Conservation (phyloP, 2,113 vertebrate species). For the Periophthalmus modestus region DNA sequence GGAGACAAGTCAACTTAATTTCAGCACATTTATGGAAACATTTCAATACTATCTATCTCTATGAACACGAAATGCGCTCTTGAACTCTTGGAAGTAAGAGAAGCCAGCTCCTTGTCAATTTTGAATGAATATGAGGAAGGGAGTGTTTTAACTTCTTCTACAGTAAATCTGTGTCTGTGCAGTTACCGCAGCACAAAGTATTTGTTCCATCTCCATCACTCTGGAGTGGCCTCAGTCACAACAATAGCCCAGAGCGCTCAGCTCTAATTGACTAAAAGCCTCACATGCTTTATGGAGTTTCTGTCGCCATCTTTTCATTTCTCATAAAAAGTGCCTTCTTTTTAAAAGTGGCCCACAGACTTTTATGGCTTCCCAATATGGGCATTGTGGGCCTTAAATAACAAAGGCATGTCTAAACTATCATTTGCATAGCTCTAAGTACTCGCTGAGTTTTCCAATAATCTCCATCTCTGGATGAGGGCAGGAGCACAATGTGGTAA, state of each 20-base stretch:
- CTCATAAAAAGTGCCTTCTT: slow-evolving; percentile 69
- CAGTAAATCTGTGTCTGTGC: slow-evolving; percentile 28
- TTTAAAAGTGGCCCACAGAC: slow-evolving; percentile 64
- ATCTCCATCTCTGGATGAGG: slow-evolving; percentile 47
- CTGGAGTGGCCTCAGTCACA: slow-evolving; percentile 57
- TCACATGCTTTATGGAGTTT: slow-evolving; percentile 78
- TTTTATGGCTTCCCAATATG: slow-evolving; percentile 73
- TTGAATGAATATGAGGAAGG: slow-evolving; percentile 23
- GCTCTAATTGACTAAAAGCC: slow-evolving; percentile 79
- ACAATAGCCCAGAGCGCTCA: slow-evolving; percentile 59
- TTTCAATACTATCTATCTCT: slow-evolving; percentile 60
- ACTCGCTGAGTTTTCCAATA: slow-evolving; percentile 52
- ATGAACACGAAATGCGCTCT: slow-evolving; percentile 12
- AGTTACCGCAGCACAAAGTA: slow-evolving; percentile 52
- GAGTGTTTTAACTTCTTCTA: slow-evolving; percentile 34
- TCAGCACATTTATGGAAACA: slow-evolving; percentile 31
- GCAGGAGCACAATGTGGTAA: slow-evolving; percentile 23
- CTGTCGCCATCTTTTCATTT: slow-evolving; percentile 73
- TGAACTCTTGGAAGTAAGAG: slow-evolving; percentile 28
- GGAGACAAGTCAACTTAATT: slow-evolving; percentile 51
- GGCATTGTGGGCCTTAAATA: slow-evolving; percentile 61
- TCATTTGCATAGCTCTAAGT: slow-evolving; percentile 52
- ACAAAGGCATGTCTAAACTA: slow-evolving; percentile 52
- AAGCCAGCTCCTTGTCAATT: slow-evolving; percentile 11
- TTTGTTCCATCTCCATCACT: slow-evolving; percentile 54